Evolutionary conservation across 2,888 invertebrate species (phyloP).

Genomic region (Calameuta pallipes): DNA sequence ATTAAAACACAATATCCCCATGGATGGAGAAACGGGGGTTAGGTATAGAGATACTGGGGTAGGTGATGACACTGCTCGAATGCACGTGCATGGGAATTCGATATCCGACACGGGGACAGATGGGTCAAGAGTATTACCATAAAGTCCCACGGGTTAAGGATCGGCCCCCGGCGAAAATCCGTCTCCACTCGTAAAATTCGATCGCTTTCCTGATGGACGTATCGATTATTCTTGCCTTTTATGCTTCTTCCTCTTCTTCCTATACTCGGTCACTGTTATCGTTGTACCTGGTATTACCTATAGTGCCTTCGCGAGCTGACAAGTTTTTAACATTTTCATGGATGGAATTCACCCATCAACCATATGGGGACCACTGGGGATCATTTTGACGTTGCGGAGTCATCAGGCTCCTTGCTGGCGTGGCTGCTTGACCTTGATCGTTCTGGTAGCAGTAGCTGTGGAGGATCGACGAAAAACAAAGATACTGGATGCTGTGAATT

Average conservation of each 20-base stretch:
- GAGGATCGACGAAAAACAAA: not conserved
- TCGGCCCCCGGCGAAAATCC: conserved; percentile 32
- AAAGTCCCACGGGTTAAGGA: conserved; percentile 56
- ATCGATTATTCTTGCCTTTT: not conserved
- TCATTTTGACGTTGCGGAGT: not conserved
- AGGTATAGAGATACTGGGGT: conserved; percentile 30
- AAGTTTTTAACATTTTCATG: not conserved
- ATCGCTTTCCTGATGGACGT: not conserved
- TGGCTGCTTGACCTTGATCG: not conserved
- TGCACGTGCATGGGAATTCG: conserved; percentile 65
- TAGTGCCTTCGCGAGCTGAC: not conserved
- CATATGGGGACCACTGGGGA: not conserved
- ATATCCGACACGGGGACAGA: conserved; percentile 46
- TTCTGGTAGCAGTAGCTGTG: not conserved
- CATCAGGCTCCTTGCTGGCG: not conserved
- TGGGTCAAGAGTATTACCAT: conserved; percentile 54
- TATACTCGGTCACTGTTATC: not conserved
- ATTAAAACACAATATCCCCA: conserved; percentile 60
- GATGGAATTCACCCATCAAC: not conserved
- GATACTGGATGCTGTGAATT: not conserved
- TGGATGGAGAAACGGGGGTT: conserved; percentile 19
- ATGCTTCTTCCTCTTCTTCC: not conserved
- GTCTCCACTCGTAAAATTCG: conserved; percentile 56
- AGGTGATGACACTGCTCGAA: conserved; percentile 64
- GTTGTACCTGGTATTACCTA: not conserved